Percentiles rank a stretch among this genome's conserved stretches.
phyloP scores from a whole-genome alignment of 2,113 vertebrate species.

The Aptenodytes forsteri region DNA sequence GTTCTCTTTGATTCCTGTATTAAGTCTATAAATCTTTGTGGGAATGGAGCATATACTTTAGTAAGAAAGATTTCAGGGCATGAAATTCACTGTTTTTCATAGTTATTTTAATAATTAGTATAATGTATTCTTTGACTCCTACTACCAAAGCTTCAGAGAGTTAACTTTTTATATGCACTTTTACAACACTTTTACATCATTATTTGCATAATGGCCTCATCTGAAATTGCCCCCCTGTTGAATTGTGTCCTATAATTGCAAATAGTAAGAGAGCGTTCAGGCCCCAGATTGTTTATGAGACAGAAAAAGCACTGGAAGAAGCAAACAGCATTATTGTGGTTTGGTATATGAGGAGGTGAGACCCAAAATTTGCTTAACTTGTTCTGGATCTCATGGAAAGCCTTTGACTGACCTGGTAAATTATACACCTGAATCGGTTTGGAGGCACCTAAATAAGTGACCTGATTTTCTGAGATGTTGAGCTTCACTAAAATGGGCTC shows the following conservation, averaged over 20 bases:
- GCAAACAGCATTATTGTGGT: background rate
- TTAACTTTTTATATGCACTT: background rate
- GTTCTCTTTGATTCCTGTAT: background rate
- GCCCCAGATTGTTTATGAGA: background rate
- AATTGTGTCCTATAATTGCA: background rate
- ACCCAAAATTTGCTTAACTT: background rate
- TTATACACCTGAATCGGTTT: background rate
- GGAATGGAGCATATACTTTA: background rate
- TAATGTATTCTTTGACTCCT: background rate
- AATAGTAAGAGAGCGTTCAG: background rate
- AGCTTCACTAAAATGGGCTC: background rate
- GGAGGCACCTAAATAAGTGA: background rate
- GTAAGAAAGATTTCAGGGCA: background rate
- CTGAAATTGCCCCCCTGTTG: background rate
- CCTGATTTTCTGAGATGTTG: background rate
- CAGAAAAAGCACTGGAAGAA: background rate
- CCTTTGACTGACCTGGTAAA: background rate
- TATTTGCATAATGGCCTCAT: background rate
- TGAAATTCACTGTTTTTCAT: background rate
- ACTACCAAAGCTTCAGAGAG: background rate
- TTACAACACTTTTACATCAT: background rate
- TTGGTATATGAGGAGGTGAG: background rate
- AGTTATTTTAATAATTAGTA: background rate
- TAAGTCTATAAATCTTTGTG: background rate
- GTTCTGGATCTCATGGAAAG: background rate